phyloP scores from a whole-genome alignment of 2,797 vertebrate species.

The Poliocrania exsul region DNA sequence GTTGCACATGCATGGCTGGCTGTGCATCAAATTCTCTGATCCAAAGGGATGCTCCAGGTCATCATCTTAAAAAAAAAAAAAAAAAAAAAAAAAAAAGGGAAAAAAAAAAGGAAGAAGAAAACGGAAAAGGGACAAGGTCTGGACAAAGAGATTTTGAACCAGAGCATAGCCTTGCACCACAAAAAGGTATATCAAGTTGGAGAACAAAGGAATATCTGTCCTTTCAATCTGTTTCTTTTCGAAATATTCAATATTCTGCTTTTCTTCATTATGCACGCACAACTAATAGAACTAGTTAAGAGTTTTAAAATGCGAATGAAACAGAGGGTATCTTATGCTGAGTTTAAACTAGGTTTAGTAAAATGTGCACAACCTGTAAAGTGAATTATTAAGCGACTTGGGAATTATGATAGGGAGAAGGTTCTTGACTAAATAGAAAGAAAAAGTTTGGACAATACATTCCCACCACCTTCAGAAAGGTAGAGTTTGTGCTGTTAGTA shows the following conservation, averaged over 20 bases:
- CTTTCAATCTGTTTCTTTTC: neutral
- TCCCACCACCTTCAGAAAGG: neutral
- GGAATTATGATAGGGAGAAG: neutral
- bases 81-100: fast-evolving
- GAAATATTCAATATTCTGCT: neutral
- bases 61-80: neutral
- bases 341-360: neutral
- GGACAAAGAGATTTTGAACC: neutral
- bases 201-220: neutral
- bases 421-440: neutral
- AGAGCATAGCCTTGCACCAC: neutral
- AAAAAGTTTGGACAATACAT: neutral
- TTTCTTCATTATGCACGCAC: neutral
- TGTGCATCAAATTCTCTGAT: conserved; percentile 52
- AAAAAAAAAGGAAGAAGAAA: neutral
- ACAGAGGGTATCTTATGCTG: neutral
- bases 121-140: neutral
- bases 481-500: neutral
- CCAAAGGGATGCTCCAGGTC: conserved; percentile 33
- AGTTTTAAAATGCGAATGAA: neutral
- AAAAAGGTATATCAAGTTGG: neutral
- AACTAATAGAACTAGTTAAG: neutral
- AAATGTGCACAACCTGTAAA: neutral
- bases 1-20: conserved; percentile 51
- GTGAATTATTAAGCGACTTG: neutral